phyloP scores from a whole-genome alignment of 2,113 vertebrate genomes.

The Tragelaphus imberbis region DNA sequence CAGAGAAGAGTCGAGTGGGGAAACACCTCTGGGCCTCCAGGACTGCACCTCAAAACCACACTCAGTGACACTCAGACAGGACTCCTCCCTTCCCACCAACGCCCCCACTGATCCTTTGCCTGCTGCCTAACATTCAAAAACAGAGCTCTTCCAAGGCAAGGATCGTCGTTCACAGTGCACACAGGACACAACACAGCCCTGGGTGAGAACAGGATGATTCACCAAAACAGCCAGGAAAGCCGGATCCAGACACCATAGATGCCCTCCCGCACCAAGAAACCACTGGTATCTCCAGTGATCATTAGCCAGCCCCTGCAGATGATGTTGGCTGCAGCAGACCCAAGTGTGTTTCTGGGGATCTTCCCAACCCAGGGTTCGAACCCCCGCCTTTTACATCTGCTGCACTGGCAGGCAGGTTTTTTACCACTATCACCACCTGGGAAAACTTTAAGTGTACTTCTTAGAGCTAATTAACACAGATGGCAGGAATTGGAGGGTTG shows the following conservation, averaged over 20 bases:
- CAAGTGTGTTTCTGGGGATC: neutral
- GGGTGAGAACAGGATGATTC: neutral
- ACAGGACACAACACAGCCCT: neutral
- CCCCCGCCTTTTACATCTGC: neutral
- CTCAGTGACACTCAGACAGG: neutral
- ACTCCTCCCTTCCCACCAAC: neutral
- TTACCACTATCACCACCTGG: neutral
- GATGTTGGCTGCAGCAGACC: accelerated
- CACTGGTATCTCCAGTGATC: accelerated
- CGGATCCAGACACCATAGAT: accelerated
- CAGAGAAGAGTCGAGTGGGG: accelerated
- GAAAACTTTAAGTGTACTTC: neutral
- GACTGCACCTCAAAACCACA: accelerated
- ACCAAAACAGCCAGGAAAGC: neutral
- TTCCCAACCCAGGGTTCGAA: neutral
- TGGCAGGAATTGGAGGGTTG: neutral
- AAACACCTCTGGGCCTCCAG: accelerated
- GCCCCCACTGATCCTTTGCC: neutral
- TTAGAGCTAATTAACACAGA: neutral
- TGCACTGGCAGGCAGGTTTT: neutral
- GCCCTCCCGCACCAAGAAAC: neutral
- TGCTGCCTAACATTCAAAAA: neutral
- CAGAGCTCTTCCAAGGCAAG: too few species aligned
- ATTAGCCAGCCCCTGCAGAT: neutral
- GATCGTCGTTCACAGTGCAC: accelerated